phyloP scores from a whole-genome alignment of 2,888 invertebrate genomes.

The Drosophila conformis region DNA sequence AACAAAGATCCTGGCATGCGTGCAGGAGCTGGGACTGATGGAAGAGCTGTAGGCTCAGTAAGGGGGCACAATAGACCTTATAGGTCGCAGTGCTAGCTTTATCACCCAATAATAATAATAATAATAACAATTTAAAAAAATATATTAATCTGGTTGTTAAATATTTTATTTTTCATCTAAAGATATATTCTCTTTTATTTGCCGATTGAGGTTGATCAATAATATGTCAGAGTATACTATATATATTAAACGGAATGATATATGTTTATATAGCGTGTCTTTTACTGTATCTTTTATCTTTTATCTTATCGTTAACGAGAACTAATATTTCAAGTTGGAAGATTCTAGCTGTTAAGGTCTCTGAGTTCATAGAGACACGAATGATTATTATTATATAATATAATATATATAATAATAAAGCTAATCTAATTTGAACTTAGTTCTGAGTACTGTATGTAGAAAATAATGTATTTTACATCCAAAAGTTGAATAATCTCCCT shows the following conservation, averaged over 20 bases:
- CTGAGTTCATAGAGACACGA: neutral
- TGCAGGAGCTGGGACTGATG: too few relatives aligned
- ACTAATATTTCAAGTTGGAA: neutral
- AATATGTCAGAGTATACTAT: neutral
- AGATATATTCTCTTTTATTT: accelerated
- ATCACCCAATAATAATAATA: too few relatives aligned
- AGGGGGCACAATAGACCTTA: too few relatives aligned
- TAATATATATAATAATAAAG: neutral
- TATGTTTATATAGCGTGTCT: neutral
- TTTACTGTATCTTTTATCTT: accelerated
- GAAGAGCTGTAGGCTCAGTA: too few relatives aligned
- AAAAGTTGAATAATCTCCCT: neutral
- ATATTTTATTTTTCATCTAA: neutral
- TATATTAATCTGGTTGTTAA: neutral
- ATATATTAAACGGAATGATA: neutral
- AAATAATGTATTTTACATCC: neutral
- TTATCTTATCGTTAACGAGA: neutral
- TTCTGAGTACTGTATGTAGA: accelerated
- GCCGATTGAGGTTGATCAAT: accelerated
- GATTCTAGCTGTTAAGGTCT: neutral
- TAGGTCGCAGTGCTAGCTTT: too few relatives aligned
- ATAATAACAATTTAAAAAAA: neutral
- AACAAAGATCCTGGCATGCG: too few relatives aligned
- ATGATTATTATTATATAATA: neutral
- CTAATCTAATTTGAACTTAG: neutral